phyloP scores from a whole-genome alignment of 1,140 invertebrate species.

The Cyrtorhinus lividipennis region DNA sequence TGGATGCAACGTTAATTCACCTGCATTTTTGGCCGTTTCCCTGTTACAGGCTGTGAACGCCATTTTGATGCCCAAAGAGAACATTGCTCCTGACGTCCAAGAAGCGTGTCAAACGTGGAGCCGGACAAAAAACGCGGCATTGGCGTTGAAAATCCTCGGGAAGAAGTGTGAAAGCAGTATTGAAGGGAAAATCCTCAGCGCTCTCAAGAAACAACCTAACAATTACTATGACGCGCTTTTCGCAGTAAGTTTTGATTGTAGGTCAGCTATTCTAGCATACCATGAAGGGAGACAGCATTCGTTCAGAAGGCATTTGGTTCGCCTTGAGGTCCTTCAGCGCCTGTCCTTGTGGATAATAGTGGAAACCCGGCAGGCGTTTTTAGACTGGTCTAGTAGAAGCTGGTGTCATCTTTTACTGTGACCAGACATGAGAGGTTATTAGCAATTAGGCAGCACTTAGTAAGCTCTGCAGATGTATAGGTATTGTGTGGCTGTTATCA shows the following conservation, averaged over 20 bases:
- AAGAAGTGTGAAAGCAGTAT: constrained; percentile 35
- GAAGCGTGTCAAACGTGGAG: constrained; percentile 44
- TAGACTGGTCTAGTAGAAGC: no score
- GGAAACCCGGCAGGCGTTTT: no score
- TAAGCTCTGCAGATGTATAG: no score
- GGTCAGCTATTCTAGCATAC: no score
- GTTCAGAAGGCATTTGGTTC: no score
- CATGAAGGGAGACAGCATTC: no score
- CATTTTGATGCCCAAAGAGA: constrained; percentile 56
- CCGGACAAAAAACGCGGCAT: constrained; percentile 43
- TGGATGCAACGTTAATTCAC: background rate
- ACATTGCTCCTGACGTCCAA: constrained; percentile 33
- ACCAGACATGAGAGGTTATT: no score
- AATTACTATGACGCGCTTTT: constrained; percentile 42
- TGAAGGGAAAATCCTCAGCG: constrained; percentile 52
- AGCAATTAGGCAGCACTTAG: no score
- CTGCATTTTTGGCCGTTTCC: background rate
- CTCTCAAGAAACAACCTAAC: constrained; percentile 37
- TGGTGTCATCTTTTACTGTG: no score
- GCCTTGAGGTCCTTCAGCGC: no score
- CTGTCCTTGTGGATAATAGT: no score
- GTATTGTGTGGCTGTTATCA: no score
- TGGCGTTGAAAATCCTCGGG: constrained; percentile 35
- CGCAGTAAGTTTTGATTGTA: constrained; percentile 31
- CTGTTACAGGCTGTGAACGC: constrained; percentile 46